These are phyloP conservation scores for Uria lomvia DNA, from an alignment of 2,113 vertebrate species.

Conservation along the genomic window DNA sequence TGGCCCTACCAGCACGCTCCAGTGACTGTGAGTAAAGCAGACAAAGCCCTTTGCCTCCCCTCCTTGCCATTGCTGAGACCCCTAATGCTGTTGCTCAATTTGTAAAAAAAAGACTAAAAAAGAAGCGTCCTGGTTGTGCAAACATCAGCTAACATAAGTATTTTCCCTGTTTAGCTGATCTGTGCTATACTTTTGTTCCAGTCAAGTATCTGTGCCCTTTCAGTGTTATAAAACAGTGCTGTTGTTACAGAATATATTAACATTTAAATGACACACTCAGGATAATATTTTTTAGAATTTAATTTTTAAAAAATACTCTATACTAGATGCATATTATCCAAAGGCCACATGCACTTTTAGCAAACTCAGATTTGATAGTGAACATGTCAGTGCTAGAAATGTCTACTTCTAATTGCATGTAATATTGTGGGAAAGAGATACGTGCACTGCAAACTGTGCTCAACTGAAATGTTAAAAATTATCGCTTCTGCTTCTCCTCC, in stretches of 20 bases:
- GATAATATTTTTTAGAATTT: not conserved
- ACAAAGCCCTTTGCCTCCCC: not conserved
- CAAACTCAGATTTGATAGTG: not conserved
- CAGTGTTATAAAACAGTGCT: not conserved
- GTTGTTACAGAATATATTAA: not conserved
- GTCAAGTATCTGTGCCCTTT: not conserved
- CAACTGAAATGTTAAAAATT: constrained; percentile 26
- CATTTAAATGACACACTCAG: not conserved
- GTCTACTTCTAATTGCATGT: constrained; percentile 14
- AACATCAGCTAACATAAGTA: not conserved
- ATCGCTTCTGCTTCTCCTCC: constrained; percentile 40
- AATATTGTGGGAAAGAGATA: not conserved
- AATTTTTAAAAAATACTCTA: constrained; percentile 15
- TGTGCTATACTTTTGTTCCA: not conserved
- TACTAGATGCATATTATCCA: not conserved
- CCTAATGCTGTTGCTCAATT: not conserved
- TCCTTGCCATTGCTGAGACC: not conserved
- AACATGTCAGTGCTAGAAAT: not conserved
- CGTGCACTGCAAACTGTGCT: not conserved
- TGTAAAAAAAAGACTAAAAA: not conserved
- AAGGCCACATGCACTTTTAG: not conserved
- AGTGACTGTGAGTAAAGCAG: not conserved
- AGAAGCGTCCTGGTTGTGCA: not conserved
- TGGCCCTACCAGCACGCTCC: not conserved
- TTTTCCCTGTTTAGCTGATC: not conserved